These are phyloP conservation scores for Oscheius sp. DNA, from an alignment of 2,888 invertebrate genomes.

Conservation along the genomic window DNA sequence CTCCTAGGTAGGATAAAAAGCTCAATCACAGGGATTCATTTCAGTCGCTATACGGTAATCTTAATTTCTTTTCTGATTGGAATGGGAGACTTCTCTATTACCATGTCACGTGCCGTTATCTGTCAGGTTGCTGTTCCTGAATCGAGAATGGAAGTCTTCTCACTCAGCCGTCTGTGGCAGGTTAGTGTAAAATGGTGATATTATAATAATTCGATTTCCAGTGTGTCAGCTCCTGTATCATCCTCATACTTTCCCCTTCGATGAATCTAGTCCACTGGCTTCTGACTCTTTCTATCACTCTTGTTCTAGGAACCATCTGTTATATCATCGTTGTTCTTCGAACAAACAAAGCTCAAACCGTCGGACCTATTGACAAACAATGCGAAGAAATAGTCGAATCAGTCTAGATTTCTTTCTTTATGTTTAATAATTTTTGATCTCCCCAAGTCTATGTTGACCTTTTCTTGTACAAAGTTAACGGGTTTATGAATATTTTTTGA, in stretches of 20 bases:
- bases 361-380: slow-evolving; percentile 24
- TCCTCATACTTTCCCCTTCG: slow-evolving; percentile 45
- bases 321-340: slow-evolving; percentile 39
- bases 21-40: slow-evolving; percentile 1
- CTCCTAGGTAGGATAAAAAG: slow-evolving; percentile 38
- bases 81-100: slow-evolving; percentile 46
- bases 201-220: slow-evolving; percentile 27
- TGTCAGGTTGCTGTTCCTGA: slow-evolving; percentile 48
- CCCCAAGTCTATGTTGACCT: no score
- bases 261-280: slow-evolving; percentile 46
- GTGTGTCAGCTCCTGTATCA: slow-evolving; percentile 44
- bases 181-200: slow-evolving; percentile 1
- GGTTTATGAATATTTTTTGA: no score
- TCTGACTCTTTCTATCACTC: slow-evolving; percentile 37
- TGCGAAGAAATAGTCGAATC: slow-evolving; percentile 20
- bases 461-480: no score
- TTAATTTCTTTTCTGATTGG: slow-evolving; percentile 45
- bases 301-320: slow-evolving; percentile 41
- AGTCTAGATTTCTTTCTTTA: background rate
- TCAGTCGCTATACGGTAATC: slow-evolving; percentile 35
- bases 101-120: slow-evolving; percentile 44
- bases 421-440: background rate
- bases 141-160: slow-evolving; percentile 43
- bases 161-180: slow-evolving; percentile 44
- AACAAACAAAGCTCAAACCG: slow-evolving; percentile 31